Evolutionary conservation across 2,797 vertebrate genomes (phyloP).

Genomic region (Rhynchotus rufescens): DNA sequence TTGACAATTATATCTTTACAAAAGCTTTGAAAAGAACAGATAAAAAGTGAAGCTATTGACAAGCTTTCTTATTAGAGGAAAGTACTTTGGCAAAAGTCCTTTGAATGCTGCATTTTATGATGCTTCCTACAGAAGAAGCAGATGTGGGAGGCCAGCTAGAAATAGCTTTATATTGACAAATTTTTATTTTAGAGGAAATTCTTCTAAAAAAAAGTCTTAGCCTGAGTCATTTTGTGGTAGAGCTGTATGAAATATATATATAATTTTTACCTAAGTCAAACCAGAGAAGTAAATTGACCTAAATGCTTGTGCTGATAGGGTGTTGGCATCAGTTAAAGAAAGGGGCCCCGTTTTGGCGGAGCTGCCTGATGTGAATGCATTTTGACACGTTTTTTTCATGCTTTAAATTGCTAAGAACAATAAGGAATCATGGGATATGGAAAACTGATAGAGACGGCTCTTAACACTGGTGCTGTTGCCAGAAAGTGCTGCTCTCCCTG

Average conservation of each 20-base stretch:
- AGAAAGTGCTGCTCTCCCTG: background rate
- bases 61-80: slow-evolving; percentile 1
- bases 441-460: background rate
- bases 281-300: background rate
- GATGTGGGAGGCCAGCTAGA: background rate
- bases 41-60: slow-evolving; percentile 21
- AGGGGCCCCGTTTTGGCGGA: background rate
- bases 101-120: background rate
- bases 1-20: slow-evolving; percentile 53
- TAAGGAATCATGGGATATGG: background rate
- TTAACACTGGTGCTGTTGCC: background rate
- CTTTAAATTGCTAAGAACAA: background rate
- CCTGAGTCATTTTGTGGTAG: background rate
- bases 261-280: background rate
- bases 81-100: background rate
- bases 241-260: background rate
- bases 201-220: background rate
- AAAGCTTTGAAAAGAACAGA: slow-evolving; percentile 18
- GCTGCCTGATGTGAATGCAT: background rate
- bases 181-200: background rate
- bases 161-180: slow-evolving; percentile 40
- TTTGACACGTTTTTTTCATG: background rate
- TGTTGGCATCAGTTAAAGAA: background rate
- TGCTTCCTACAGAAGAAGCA: background rate
- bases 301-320: background rate